These are phyloP conservation scores for Collichthys lucidus DNA, from an alignment of 2,113 vertebrate genomes.

Conservation along the genomic window DNA sequence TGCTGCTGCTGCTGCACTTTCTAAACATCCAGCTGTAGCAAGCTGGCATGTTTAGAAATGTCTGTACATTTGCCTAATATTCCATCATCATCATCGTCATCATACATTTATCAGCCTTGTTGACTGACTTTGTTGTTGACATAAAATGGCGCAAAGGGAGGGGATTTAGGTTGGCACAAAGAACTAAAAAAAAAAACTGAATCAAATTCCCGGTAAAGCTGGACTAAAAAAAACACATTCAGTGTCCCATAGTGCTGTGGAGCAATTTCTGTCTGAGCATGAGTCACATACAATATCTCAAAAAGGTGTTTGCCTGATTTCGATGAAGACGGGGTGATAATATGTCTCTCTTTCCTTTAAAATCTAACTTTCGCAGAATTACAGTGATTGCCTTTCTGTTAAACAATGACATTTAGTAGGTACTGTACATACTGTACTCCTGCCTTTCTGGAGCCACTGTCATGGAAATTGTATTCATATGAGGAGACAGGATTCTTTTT, in stretches of 20 bases:
- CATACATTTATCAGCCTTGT: constrained; percentile 50
- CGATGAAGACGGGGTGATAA: constrained; percentile 38
- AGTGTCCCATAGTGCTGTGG: constrained; percentile 28
- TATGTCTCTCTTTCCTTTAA: constrained; percentile 32
- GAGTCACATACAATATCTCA: constrained; percentile 46
- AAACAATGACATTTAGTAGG: constrained; percentile 31
- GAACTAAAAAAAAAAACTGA: constrained; percentile 8
- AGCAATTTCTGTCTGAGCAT: constrained; percentile 36
- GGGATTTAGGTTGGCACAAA: constrained; percentile 17
- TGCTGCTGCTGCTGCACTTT: constrained; percentile 9
- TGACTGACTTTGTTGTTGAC: constrained; percentile 41
- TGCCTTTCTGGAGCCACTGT: constrained; percentile 21
- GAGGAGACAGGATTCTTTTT: not conserved
- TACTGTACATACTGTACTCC: not conserved
- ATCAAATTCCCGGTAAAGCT: constrained; percentile 44
- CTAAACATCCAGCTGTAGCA: constrained; percentile 16
- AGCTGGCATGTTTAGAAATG: no score
- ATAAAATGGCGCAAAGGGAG: constrained; percentile 33
- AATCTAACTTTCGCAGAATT: constrained; percentile 50
- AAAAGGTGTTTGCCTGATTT: constrained; percentile 53
- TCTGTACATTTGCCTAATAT: constrained; percentile 42
- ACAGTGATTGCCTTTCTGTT: constrained; percentile 38
- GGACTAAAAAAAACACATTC: constrained; percentile 25
- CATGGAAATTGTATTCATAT: constrained; percentile 7
- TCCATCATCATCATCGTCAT: constrained; percentile 40